Conservation (phyloP, 2,888 invertebrate genomes). For the Dasypogon diadema region DNA sequence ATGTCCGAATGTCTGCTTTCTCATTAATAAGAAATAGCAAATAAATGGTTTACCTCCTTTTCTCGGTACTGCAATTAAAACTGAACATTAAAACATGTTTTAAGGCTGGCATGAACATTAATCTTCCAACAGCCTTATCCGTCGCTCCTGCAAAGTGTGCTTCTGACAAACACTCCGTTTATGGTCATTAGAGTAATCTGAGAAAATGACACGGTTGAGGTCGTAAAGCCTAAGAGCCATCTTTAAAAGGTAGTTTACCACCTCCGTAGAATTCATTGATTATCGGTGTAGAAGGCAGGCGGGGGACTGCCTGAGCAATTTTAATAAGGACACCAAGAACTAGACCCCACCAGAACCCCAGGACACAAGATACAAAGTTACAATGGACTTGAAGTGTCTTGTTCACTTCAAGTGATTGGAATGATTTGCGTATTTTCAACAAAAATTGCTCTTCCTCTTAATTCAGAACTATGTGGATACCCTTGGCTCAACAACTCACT, state of each 20-base stretch:
- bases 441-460: slow-evolving; percentile 7
- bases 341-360: too few species aligned
- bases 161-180: slow-evolving; percentile 31
- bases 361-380: too few species aligned
- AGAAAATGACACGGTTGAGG: slow-evolving; percentile 33
- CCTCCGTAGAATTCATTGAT: slow-evolving; percentile 14
- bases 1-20: slow-evolving; percentile 20
- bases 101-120: slow-evolving; percentile 22
- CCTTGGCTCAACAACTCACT: background rate
- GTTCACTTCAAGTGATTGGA: background rate
- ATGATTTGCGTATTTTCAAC: slow-evolving; percentile 7
- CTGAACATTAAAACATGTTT: slow-evolving; percentile 29
- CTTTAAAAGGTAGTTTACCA: background rate
- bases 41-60: slow-evolving; percentile 31
- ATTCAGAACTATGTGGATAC: background rate
- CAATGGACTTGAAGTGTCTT: background rate
- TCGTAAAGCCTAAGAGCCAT: slow-evolving; percentile 28
- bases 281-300: slow-evolving; percentile 5
- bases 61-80: slow-evolving; percentile 23
- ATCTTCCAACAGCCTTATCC: slow-evolving; percentile 18
- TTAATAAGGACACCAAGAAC: background rate
- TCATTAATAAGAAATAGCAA: slow-evolving; percentile 39
- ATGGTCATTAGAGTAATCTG: slow-evolving; percentile 35
- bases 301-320: background rate
- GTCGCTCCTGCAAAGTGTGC: background rate